Evolutionary conservation across 1,140 invertebrate species (phyloP).

Genomic region (Drosophila tsacasi): DNA sequence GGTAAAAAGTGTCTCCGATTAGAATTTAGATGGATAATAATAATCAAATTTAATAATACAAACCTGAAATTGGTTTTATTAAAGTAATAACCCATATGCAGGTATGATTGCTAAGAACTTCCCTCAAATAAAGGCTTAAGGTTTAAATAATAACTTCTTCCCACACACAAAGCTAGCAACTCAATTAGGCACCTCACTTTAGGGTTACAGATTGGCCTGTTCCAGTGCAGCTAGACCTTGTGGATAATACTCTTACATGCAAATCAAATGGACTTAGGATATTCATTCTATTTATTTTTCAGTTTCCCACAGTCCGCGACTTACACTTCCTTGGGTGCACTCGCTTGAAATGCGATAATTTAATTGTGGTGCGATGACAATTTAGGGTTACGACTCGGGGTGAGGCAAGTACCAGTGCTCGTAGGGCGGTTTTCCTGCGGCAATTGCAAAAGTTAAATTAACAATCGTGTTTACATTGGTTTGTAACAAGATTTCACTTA

Average conservation of each 20-base stretch:
- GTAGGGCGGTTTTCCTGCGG: constrained; percentile 40
- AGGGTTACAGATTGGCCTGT: constrained; percentile 35
- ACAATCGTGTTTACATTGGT: constrained; percentile 85
- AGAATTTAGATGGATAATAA: not conserved
- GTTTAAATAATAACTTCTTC: not conserved
- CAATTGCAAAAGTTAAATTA: constrained; percentile 81
- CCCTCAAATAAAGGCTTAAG: not conserved
- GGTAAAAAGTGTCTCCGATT: not conserved
- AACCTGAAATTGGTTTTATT: not conserved
- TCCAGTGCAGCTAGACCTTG: constrained; percentile 14
- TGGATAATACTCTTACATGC: constrained; percentile 49
- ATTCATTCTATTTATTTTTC: constrained; percentile 53
- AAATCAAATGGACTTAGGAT: constrained; percentile 62
- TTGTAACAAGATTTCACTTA: constrained; percentile 85
- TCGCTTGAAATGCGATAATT: constrained; percentile 82
- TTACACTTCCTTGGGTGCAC: constrained; percentile 48
- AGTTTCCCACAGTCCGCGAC: constrained; percentile 71
- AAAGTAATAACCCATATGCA: not conserved
- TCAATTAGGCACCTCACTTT: constrained; percentile 12
- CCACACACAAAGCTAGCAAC: not conserved
- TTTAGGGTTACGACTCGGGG: constrained; percentile 4
- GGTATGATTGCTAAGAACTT: not conserved
- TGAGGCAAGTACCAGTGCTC: not conserved
- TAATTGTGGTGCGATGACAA: constrained; percentile 80
- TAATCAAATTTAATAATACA: not conserved